Base-by-base conservation (phyloP, 2,113 vertebrate genomes). In the Takifugu bimaculatus region DNA sequence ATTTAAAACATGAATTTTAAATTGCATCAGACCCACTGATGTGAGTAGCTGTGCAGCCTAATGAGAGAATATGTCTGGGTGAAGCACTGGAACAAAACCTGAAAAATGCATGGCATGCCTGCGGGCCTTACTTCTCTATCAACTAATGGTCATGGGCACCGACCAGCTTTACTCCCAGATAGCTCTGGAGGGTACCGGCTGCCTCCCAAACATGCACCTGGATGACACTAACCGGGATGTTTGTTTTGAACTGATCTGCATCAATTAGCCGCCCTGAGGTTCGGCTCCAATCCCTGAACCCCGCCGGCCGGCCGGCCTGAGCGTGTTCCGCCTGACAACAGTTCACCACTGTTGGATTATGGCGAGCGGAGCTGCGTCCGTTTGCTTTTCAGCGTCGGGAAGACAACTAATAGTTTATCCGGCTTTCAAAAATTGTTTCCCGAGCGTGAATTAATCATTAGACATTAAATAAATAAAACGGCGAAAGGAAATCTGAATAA, bases 381-480 rank as follows among this genome's bases (percentile, higher is more conserved):
- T 3, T 39, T 11, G 15, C 5, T 6, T 48, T n/a, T n/a, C 45
- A 50, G 14, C 5, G 25, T 50, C 72, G 70, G 64, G 32, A 65
- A 76, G 65, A 81, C 77, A 80, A 81, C 75, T 80, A 83, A 85
- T 74, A 77, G 58, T 78, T 84, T 84, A 87, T 87, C 82, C 52
- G 12, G 82, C 74, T 85, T 77, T 68, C 67, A 83, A 79, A 77
- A 58, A 85, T 20, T 78, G 76, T 81, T 72, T 80, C 78, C 74
- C 57, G 58, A 15, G 53, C 74, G 65, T 89, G 73, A 88, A 90
- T 90, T 83, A 89, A 85, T 85, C 63, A 88, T 81, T 54, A 32
- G 69, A 62, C 78, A 87, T 90, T 88, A 86, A 88, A 86, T 86
- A 82, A 89, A 84, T 83, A 78, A 82, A 84, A 82, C 75, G 69